phyloP scores from a whole-genome alignment of 2,888 invertebrate species.

The Hyppa rectilinea region DNA sequence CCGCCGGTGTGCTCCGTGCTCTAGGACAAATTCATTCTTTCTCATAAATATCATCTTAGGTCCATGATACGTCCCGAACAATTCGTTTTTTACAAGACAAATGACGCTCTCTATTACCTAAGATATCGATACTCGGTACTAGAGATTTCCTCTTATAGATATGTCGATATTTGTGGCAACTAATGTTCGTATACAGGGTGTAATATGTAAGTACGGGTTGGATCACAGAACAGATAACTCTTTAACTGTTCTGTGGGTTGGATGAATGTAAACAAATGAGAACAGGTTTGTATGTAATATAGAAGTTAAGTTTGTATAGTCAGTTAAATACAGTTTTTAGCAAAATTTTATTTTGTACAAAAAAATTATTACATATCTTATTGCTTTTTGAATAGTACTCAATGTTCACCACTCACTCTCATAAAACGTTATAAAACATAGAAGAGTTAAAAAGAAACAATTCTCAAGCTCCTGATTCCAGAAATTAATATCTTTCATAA shows the following conservation, averaged over 20 bases:
- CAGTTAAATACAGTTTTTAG: too few relatives aligned
- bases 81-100: constrained; percentile 61
- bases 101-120: constrained; percentile 35
- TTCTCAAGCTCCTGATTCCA: not conserved
- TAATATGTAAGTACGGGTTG: constrained; percentile 2
- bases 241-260: too few relatives aligned
- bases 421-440: too few relatives aligned
- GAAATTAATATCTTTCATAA: constrained; percentile 13
- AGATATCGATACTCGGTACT: constrained; percentile 42
- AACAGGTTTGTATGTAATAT: not conserved
- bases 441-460: not conserved
- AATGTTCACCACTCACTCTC: not conserved
- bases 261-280: not conserved
- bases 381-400: too few relatives aligned
- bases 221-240: too few relatives aligned
- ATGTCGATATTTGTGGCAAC: constrained; percentile 23
- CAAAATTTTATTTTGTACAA: too few relatives aligned
- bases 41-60: constrained; percentile 60
- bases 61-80: constrained; percentile 42
- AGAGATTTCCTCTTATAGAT: constrained; percentile 36
- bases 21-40: constrained; percentile 32
- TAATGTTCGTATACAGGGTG: constrained; percentile 1
- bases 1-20: constrained; percentile 31
- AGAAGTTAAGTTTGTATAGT: too few relatives aligned
- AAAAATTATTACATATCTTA: too few relatives aligned